Conservation (phyloP, 2,113 vertebrate species). For the Tachuris rubrigastra region DNA sequence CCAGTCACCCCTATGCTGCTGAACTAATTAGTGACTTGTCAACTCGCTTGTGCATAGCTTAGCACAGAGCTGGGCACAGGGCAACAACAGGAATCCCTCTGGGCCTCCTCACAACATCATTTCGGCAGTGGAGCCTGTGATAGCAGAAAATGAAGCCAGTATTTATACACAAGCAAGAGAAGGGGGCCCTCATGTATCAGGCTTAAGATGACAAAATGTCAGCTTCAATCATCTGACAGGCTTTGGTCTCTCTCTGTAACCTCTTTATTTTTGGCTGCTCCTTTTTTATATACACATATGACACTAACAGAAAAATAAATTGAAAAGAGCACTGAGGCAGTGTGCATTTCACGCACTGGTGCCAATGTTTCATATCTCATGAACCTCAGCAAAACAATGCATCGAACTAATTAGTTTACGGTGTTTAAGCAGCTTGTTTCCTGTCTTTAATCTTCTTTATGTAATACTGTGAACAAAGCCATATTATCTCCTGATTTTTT, state of each 20-base stretch:
- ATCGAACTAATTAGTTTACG: slow-evolving; percentile 84
- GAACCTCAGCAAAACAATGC: slow-evolving; percentile 83
- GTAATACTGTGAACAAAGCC: slow-evolving; percentile 78
- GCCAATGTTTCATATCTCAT: slow-evolving; percentile 80
- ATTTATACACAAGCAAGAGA: slow-evolving; percentile 58
- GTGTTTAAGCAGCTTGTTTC: slow-evolving; percentile 84
- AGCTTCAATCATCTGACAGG: slow-evolving; percentile 61
- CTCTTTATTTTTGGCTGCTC: slow-evolving; percentile 59
- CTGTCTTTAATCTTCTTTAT: slow-evolving; percentile 82
- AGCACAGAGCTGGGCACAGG: neutral
- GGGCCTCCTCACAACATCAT: slow-evolving; percentile 57
- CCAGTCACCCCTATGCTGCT: neutral
- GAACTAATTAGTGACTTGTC: slow-evolving; percentile 34
- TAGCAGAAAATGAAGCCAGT: slow-evolving; percentile 58
- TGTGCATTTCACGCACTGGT: slow-evolving; percentile 79
- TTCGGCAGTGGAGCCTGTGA: slow-evolving; percentile 36
- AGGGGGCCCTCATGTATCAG: neutral
- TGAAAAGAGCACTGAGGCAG: slow-evolving; percentile 81
- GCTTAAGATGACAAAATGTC: slow-evolving; percentile 70
- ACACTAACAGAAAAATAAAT: slow-evolving; percentile 83
- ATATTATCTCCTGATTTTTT: slow-evolving; percentile 77
- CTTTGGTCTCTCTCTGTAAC: slow-evolving; percentile 60
- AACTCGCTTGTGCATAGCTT: neutral
- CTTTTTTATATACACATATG: slow-evolving; percentile 67
- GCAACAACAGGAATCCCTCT: slow-evolving; percentile 38